Evolutionary conservation across 2,113 vertebrate species (phyloP).

Genomic region (Nerophis ophidion): DNA sequence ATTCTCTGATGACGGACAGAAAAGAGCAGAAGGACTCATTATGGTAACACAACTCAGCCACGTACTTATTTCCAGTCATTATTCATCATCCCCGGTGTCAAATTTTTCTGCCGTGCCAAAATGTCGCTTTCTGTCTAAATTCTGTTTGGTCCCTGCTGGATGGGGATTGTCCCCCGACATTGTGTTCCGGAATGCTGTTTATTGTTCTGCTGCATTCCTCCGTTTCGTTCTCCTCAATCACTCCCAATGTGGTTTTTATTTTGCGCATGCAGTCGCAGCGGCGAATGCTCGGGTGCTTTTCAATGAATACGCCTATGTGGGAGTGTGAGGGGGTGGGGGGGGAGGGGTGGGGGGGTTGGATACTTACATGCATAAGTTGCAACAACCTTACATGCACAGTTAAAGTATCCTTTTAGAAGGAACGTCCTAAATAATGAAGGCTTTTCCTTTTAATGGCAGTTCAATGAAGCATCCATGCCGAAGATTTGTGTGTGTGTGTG

Average conservation of each 20-base stretch:
- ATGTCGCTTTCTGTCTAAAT: conserved; percentile 36
- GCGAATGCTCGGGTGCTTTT: conserved; percentile 30
- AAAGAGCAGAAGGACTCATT: neutral
- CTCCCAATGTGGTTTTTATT: conserved; percentile 51
- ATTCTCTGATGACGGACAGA: neutral
- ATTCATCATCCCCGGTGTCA: conserved; percentile 28
- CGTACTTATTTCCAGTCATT: conserved; percentile 40
- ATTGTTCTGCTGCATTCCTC: conserved; percentile 51
- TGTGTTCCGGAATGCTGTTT: conserved; percentile 30
- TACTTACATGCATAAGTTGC: conserved; percentile 36
- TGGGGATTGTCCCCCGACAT: conserved; percentile 34
- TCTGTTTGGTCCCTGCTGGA: conserved; percentile 37
- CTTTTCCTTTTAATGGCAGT: conserved; percentile 43
- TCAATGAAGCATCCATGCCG: conserved; percentile 45
- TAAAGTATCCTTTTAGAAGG: conserved; percentile 22
- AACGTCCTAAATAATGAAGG: conserved; percentile 44
- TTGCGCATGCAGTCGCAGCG: conserved; percentile 31
- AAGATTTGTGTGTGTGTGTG: conserved; percentile 37
- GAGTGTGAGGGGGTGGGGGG: conserved; percentile 7
- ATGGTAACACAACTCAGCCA: conserved; percentile 8
- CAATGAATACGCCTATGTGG: conserved; percentile 41
- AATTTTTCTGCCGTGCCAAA: conserved; percentile 46
- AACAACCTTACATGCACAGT: conserved; percentile 21
- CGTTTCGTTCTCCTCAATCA: conserved; percentile 25
- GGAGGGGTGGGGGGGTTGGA: neutral